Evolutionary conservation across 2,113 vertebrate species (phyloP).

Genomic region (Mirounga angustirostris): DNA sequence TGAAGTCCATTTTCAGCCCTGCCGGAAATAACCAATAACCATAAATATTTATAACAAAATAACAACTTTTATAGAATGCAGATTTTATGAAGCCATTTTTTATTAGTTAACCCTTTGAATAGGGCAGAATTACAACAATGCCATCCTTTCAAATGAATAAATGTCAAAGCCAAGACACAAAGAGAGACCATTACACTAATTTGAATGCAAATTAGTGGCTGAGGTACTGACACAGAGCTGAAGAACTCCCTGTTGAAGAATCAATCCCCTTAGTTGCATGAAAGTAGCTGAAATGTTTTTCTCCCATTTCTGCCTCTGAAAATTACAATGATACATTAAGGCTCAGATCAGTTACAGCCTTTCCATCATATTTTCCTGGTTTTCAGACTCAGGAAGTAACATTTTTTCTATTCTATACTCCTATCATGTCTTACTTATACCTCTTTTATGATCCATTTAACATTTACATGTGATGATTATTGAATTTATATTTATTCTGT

Average conservation of each 20-base stretch:
- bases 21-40: slow-evolving; percentile 36
- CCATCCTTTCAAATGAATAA: not conserved
- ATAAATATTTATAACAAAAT: slow-evolving; percentile 53
- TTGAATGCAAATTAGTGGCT: slow-evolving; percentile 28
- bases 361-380: not conserved
- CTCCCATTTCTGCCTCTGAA: not conserved
- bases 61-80: not conserved
- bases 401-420: not conserved
- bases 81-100: not conserved
- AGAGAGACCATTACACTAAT: not conserved
- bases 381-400: not conserved
- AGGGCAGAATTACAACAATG: not conserved
- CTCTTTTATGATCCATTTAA: not conserved
- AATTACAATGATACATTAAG: not conserved
- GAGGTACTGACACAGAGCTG: not conserved
- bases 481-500: not conserved
- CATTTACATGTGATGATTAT: not conserved
- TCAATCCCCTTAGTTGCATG: not conserved
- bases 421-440: not conserved
- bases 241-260: not conserved
- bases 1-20: not conserved
- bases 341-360: not conserved
- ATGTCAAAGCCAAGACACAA: slow-evolving; percentile 34
- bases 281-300: not conserved
- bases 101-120: slow-evolving; percentile 3